Percentiles rank a stretch among this genome's conserved stretches.
These are phyloP conservation scores for Pterostichus niger DNA, from an alignment of 2,888 invertebrate genomes.

Conservation along the genomic window DNA sequence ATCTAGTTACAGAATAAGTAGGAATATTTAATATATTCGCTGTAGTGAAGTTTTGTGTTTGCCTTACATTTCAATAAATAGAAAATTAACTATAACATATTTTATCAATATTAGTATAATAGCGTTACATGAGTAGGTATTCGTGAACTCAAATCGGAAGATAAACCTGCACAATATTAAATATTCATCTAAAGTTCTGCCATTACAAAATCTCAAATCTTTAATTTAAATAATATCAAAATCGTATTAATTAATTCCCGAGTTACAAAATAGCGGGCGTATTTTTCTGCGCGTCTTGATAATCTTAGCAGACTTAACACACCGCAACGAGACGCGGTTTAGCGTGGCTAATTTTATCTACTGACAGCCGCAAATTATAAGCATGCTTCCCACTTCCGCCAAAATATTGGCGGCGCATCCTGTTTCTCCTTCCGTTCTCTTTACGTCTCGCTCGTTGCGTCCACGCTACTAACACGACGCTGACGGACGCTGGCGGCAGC, in stretches of 20 bases:
- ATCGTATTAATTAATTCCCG: neutral
- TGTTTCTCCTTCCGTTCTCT: slow-evolving; percentile 46
- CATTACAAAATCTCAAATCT: too few species aligned
- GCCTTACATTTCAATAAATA: too few species aligned
- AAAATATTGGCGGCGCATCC: slow-evolving; percentile 68
- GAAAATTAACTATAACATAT: too few species aligned
- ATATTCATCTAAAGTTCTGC: too few species aligned
- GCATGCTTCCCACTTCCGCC: slow-evolving; percentile 72
- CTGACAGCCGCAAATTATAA: slow-evolving; percentile 72
- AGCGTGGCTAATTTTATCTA: slow-evolving; percentile 71
- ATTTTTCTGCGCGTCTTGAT: neutral
- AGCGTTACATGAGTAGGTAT: too few species aligned
- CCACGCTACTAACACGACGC: neutral
- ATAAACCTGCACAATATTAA: too few species aligned
- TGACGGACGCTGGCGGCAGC: slow-evolving; percentile 1
- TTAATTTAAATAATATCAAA: too few species aligned
- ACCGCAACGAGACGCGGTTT: slow-evolving; percentile 44
- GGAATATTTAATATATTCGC: too few species aligned
- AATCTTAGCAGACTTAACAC: neutral
- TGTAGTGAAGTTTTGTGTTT: too few species aligned
- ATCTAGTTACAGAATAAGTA: too few species aligned
- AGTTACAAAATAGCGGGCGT: neutral
- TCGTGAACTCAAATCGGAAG: too few species aligned
- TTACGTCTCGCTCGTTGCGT: neutral
- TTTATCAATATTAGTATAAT: too few species aligned